Evolutionary conservation across 2,113 vertebrate genomes (phyloP), one percentile per base, ranked within the genome.

Genomic region (Bubalus kerabau): DNA sequence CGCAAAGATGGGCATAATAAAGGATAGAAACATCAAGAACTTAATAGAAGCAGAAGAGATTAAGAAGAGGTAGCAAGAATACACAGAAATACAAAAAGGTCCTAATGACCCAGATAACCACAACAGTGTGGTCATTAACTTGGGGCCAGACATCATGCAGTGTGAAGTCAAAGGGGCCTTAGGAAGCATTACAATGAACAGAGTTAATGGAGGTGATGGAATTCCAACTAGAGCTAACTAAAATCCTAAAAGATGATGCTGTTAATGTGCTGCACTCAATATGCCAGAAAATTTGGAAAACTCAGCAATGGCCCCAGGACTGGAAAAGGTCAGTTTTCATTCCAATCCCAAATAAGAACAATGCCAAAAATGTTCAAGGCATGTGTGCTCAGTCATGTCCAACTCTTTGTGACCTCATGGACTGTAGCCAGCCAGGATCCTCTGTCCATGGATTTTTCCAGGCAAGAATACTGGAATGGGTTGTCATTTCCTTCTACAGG

Each of bases 281-380:
- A 43, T 24, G 71, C 23, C 12, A 43, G 71, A 40, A 76, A 7
- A 76, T 43, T 76, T 76, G 7, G 40, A 76, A 76, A 76, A 76
- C 21, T 24, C 71, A 76, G 23, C 71, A 76, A 6, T 26, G 6
- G 40, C 6, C 23, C 6, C 0, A 0, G 36, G 23, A 26, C 40
- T 76, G 36, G 23, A 26, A 76, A 76, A 43, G 12, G 23, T 76
- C 36, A 43, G 71, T 43, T 76, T 43, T 43, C 71, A 76, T 40
- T 71, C 67, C 67, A 74, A 24, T 74, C 10, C n/a, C n/a, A 74
- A 71, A 74, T 74, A 74, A 71, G 67, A 71, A 23, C 32, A 74
- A 23, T 74, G n/a, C n/a, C 67, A 74, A 74, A 74, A 74, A 40
- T 74, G 19, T 40, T 74, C 67, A 74, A 40, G 5, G 67, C 2